Base-by-base conservation (phyloP, 2,888 invertebrate genomes). In the Scaptomyza parva region DNA sequence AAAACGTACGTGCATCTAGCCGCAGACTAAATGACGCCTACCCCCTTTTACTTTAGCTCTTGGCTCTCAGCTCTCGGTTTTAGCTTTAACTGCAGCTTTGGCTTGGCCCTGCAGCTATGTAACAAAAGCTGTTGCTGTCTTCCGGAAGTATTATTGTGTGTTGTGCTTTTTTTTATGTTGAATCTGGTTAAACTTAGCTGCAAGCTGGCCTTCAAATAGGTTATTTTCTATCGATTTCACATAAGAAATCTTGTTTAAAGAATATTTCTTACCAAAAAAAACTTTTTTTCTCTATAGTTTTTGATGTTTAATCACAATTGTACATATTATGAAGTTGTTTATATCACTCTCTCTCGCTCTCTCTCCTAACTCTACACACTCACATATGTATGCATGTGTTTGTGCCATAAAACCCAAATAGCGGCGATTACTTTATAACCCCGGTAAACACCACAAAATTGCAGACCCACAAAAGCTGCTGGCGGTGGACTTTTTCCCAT, bases 1-100 rank as follows among this genome's bases (percentile, higher is more conserved):
- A 76, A 82, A 88, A 70, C 88, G 88, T 86, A 88, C 80, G 88
- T 83, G 83, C 76, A 83, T 79, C 86, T 86, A 85, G 74, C 84
- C 88, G 70, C 87, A 83, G 88, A 84, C 88, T 70, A 83, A 83
- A 84, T 88, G 86, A 88, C 78, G 88, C 75, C 75, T 11, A 14
- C n/a, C 43, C 41, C 20, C 28, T 48, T 57, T 35, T 4, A 11
- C 44, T 44, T 24, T 48, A 28, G 65, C 37, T 37, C 35, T 28
- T 53, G 24, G 62, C 35, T 17, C 9, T 26, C 55, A 24, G 64
- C 20, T 30, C 41, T 59, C 28, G 6, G 7, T 40, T 51, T 28
- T 47, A 24, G 65, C 61, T 63, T 53, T 50, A 53, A 35, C 52
- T 57, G 61, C 70, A 52, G 61, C 69, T 58, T 54, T 59, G 39